phyloP scores from a whole-genome alignment of 2,888 invertebrate genomes.

The Pegoplata infirma region DNA sequence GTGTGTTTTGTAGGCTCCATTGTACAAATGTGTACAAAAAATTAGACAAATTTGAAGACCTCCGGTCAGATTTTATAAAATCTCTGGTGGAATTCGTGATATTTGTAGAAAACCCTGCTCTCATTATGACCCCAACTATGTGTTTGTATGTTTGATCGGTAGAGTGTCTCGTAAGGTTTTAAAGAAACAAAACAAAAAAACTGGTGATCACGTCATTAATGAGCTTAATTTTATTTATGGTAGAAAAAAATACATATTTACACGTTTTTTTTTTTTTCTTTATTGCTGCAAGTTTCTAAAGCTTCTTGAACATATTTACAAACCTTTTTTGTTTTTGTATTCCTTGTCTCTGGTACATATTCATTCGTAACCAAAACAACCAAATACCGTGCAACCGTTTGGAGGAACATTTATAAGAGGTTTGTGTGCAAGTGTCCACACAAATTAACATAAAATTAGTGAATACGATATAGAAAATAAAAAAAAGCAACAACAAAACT shows the following conservation, averaged over 20 bases:
- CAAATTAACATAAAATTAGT: slow-evolving; percentile 56
- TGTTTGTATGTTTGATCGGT: background rate
- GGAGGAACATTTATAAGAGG: slow-evolving; percentile 9
- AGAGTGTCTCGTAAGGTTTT: slow-evolving; percentile 21
- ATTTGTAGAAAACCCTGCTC: too few species aligned
- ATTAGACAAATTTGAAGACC: too few species aligned
- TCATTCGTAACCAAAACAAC: slow-evolving; percentile 25
- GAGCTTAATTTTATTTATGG: slow-evolving; percentile 59
- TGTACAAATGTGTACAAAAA: too few species aligned
- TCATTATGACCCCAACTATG: background rate
- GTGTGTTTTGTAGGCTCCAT: too few species aligned
- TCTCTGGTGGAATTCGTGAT: too few species aligned
- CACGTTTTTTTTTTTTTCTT: slow-evolving; percentile 22
- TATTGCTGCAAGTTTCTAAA: slow-evolving; percentile 30
- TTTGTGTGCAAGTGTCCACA: slow-evolving; percentile 13
- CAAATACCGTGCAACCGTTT: background rate
- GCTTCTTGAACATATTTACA: slow-evolving; percentile 30
- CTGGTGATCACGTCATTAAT: slow-evolving; percentile 58
- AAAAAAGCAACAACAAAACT: too few species aligned
- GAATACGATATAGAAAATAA: slow-evolving; percentile 22
- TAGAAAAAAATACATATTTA: slow-evolving; percentile 30
- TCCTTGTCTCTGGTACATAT: background rate
- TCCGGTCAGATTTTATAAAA: too few species aligned
- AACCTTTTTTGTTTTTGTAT: background rate
- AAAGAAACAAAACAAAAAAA: slow-evolving; percentile 14